Evolutionary conservation across 2,113 vertebrate species (phyloP).

Genomic region (Talpa occidentalis): DNA sequence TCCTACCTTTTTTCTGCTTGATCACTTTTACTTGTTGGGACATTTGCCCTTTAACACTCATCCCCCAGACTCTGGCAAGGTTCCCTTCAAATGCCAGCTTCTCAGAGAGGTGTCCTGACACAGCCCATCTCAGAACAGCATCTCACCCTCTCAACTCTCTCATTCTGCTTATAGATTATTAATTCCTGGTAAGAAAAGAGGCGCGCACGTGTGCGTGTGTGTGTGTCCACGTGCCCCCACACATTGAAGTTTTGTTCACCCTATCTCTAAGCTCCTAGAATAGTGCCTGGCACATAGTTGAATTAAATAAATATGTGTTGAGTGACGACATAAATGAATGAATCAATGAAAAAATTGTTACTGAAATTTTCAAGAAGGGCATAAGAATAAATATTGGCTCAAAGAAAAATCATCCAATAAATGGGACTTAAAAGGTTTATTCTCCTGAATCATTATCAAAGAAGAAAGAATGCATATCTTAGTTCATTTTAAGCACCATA

Average conservation of each 20-base stretch:
- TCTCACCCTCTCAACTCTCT: not conserved
- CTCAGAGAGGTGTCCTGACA: not conserved
- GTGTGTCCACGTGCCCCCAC: too few relatives aligned
- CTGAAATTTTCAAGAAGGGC: not conserved
- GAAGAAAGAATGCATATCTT: not conserved
- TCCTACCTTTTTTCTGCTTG: too few relatives aligned
- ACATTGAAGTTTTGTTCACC: not conserved
- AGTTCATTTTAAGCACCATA: not conserved
- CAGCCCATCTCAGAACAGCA: not conserved
- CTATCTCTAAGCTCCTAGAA: not conserved
- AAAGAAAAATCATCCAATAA: slow-evolving; percentile 26
- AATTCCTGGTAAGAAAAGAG: not conserved
- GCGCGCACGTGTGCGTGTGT: too few relatives aligned
- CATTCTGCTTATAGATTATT: not conserved
- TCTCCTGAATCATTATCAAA: not conserved
- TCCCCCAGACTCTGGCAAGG: not conserved
- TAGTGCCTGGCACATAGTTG: not conserved
- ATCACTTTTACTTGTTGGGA: not conserved
- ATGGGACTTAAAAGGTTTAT: not conserved
- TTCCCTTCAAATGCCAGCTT: not conserved
- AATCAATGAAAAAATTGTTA: not conserved
- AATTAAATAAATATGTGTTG: not conserved
- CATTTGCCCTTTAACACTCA: not conserved
- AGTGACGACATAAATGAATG: not conserved
- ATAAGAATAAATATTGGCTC: not conserved